Conservation (phyloP, 2,888 invertebrate genomes). For the Heteromyza rotundicornis region DNA sequence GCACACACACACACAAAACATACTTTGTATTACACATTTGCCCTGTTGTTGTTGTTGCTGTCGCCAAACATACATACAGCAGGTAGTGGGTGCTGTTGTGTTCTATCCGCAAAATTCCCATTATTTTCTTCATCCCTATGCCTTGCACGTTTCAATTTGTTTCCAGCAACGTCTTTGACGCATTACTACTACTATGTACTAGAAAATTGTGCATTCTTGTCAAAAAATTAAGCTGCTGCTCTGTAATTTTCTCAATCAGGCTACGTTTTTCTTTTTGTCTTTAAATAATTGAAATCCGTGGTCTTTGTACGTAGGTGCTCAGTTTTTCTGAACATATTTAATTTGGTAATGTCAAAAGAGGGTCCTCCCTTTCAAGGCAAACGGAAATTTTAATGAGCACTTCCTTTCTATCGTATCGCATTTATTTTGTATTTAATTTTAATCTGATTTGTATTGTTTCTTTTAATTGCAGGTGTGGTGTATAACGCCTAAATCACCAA, state of each 20-base stretch:
- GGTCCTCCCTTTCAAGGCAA: background rate
- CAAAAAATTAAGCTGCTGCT: background rate
- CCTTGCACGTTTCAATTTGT: no score
- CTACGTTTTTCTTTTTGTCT: background rate
- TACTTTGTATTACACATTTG: no score
- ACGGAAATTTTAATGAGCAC: slow-evolving; percentile 11
- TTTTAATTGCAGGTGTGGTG: slow-evolving; percentile 68
- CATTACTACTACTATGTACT: background rate
- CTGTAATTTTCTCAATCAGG: slow-evolving; percentile 3
- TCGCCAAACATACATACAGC: no score
- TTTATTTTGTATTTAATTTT: slow-evolving; percentile 6
- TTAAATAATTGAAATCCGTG: slow-evolving; percentile 6
- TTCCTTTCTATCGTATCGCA: background rate
- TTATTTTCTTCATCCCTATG: no score
- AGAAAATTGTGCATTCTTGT: background rate
- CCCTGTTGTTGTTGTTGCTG: no score
- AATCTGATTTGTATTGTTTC: slow-evolving; percentile 36
- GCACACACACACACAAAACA: no score
- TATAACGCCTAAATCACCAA: slow-evolving; percentile 73
- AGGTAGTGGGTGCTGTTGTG: no score
- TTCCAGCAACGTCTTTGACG: no score
- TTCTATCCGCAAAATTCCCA: no score
- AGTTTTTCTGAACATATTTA: no score
- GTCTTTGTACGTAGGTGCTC: no score
- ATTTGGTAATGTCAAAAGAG: background rate